phyloP scores from a whole-genome alignment of 2,888 invertebrate species.

The Catocala fraxini region DNA sequence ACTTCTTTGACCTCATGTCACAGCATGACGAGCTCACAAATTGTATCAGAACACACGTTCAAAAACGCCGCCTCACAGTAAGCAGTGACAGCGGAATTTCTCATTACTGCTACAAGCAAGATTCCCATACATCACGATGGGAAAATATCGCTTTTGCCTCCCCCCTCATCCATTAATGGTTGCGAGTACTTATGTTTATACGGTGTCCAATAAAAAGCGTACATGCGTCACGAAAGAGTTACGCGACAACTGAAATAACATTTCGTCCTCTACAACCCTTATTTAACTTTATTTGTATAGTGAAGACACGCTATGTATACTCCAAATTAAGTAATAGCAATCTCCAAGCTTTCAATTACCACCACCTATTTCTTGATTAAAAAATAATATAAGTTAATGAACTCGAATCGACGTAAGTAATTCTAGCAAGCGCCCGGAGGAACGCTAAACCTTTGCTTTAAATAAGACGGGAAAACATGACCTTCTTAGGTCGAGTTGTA shows the following conservation, averaged over 20 bases:
- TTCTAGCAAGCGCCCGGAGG: slow-evolving; percentile 54
- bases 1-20: slow-evolving; percentile 41
- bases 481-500: slow-evolving; percentile 51
- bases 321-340: slow-evolving; percentile 20
- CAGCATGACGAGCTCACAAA: slow-evolving; percentile 50
- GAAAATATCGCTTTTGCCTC: slow-evolving; percentile 82
- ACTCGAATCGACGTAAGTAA: slow-evolving; percentile 62
- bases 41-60: slow-evolving; percentile 54
- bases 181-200: slow-evolving; percentile 62
- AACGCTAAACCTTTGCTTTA: slow-evolving; percentile 63
- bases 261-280: slow-evolving; percentile 8
- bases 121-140: slow-evolving; percentile 82
- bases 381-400: slow-evolving; percentile 65
- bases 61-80: slow-evolving; percentile 76
- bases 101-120: slow-evolving; percentile 81
- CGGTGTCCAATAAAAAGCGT: slow-evolving; percentile 58
- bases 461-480: slow-evolving; percentile 67
- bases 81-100: slow-evolving; percentile 84
- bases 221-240: slow-evolving; percentile 53
- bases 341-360: slow-evolving; percentile 49
- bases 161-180: slow-evolving; percentile 76
- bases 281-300: slow-evolving; percentile 9
- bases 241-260: slow-evolving; percentile 44
- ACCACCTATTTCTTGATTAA: slow-evolving; percentile 55
- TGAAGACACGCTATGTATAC: slow-evolving; percentile 12